Base-by-base conservation (phyloP, 2,797 vertebrate species). In the Columba guinea region DNA sequence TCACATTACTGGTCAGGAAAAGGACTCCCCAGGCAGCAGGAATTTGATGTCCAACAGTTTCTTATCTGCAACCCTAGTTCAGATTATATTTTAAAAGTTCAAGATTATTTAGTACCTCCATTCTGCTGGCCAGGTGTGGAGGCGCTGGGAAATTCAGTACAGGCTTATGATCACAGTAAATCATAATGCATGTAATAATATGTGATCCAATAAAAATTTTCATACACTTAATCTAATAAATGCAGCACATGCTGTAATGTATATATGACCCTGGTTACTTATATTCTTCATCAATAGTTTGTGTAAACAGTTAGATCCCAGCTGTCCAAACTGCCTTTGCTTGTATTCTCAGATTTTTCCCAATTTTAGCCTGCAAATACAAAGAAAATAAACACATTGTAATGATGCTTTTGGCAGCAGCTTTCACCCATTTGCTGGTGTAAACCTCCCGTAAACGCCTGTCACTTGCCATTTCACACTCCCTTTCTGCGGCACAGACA, bases 401-500 rank as follows among this genome's bases (percentile, higher is more conserved):
- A 70, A 21, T 0, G 5, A n/a, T 48, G 46, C 2, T 75, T 87
- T 78, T 58, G 58, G 76, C 58, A 91, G 37, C 60, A 93, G n/a
- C 26, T 64, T 64, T 87, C 19, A 9, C 17, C 46, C 53, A 44
- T 65, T 71, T 86, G 8, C 65, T 75, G 34, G 19, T 68, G 75
- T 23, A 26, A 74, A 74, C 46, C 24, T 79, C 46, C 67, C 0
- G 0, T 19, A 41, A 69, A n/a, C 0, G 7, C 18, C 44, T 88
- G 34, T 69, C 87, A 39, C 24, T 53, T 84, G 20, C 4, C 24
- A 77, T 93, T 83, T 84, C 91, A 71, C 51, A 24, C 17, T 84
- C 19, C 5, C 24, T 81, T 26, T 75, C n/a, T 11, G 27, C 1
- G 0, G 44, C 35, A 32, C 26, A 0, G 0, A 1, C 0, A 0